Conservation (phyloP, 1,140 invertebrate genomes). For the Medauroidea extradentata region DNA sequence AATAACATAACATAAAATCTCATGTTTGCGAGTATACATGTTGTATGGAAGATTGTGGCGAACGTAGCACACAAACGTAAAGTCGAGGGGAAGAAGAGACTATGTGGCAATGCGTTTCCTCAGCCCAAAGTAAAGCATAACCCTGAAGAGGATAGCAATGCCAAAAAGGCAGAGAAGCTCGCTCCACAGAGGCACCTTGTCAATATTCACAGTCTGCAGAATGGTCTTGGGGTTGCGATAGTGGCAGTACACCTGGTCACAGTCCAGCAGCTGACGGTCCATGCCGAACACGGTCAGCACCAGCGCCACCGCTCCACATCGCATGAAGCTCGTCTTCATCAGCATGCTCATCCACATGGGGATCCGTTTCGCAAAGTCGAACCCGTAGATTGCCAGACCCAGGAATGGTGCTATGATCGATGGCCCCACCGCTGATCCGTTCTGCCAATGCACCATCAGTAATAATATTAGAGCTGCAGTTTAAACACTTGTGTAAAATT, state of each 20-base stretch:
- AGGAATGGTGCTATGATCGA: constrained; percentile 56
- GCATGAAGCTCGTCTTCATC: constrained; percentile 58
- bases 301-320: constrained; percentile 56
- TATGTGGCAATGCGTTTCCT: neutral
- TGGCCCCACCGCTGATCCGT: constrained; percentile 59
- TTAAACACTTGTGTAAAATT: too few species aligned
- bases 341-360: constrained; percentile 51
- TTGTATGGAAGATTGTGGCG: too few species aligned
- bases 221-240: constrained; percentile 54
- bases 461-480: neutral
- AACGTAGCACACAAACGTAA: too few species aligned
- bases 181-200: neutral
- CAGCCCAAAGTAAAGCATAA: neutral
- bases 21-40: too few species aligned
- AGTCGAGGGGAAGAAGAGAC: too few species aligned
- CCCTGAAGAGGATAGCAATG: neutral
- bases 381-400: constrained; percentile 59
- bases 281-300: constrained; percentile 57
- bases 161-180: neutral
- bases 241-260: constrained; percentile 55
- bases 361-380: constrained; percentile 58
- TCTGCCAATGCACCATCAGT: constrained; percentile 43
- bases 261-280: constrained; percentile 50
- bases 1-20: too few species aligned
- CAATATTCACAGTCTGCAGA: constrained; percentile 24